Evolutionary conservation across 1,140 invertebrate species (phyloP).

Genomic region (Archivesica marissinica): DNA sequence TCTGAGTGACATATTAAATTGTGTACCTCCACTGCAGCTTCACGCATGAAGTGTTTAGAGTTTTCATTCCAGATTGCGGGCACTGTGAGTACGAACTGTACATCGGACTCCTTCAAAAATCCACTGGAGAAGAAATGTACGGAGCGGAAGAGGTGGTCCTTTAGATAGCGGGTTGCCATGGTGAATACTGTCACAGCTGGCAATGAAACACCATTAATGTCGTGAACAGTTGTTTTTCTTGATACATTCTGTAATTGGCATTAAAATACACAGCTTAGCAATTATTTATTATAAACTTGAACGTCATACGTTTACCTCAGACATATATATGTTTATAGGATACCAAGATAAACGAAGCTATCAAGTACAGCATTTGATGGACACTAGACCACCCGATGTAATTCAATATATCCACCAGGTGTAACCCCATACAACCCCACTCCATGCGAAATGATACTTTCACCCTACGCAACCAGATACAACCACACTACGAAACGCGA

Average conservation of each 20-base stretch:
- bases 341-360: no score
- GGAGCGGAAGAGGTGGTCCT: conserved; percentile 33
- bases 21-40: conserved; percentile 65
- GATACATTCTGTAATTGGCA: conserved; percentile 24
- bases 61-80: conserved; percentile 58
- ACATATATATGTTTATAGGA: no score
- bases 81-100: conserved; percentile 56
- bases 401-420: no score
- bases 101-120: conserved; percentile 30
- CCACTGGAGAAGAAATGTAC: background rate
- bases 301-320: no score
- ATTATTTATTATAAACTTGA: no score
- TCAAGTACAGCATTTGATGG: no score
- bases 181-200: conserved; percentile 38
- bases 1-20: background rate
- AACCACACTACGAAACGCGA: no score
- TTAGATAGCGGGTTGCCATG: conserved; percentile 42
- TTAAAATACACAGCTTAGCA: no score
- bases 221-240: conserved; percentile 2
- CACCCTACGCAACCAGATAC: no score
- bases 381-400: no score
- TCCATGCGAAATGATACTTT: no score
- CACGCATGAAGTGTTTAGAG: conserved; percentile 65
- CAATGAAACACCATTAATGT: conserved; percentile 22
- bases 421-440: no score